Evolutionary conservation across 2,113 vertebrate genomes (phyloP).

Genomic region (Sylvilagus bachmani): DNA sequence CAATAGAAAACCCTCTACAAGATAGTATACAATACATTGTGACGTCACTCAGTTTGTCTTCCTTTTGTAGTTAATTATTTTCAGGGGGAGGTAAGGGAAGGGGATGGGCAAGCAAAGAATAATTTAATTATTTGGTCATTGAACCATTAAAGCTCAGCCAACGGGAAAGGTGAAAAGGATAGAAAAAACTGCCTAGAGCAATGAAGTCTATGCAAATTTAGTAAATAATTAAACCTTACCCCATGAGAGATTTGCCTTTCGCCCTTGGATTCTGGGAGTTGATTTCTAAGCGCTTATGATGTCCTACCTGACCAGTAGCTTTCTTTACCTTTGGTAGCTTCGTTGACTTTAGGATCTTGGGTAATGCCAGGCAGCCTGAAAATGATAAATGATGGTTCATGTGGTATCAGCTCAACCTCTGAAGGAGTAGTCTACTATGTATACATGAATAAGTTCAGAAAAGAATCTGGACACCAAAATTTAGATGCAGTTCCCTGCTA

Average conservation of each 20-base stretch:
- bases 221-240: neutral
- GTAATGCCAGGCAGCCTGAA: neutral
- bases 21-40: neutral
- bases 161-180: neutral
- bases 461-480: neutral
- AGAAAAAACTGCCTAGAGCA: neutral
- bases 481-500: neutral
- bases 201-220: neutral
- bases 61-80: neutral
- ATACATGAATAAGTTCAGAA: neutral
- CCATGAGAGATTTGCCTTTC: neutral
- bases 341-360: neutral
- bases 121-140: neutral
- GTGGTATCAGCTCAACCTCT: neutral
- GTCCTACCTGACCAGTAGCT: neutral
- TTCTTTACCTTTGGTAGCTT: neutral
- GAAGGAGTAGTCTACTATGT: neutral
- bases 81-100: neutral
- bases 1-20: neutral
- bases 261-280: neutral
- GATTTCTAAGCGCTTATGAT: neutral
- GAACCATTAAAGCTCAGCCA: neutral
- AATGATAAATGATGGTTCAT: neutral
- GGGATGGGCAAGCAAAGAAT: neutral
- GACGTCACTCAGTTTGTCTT: neutral